phyloP scores from a whole-genome alignment of 1,140 invertebrate genomes.

The Sminthurinus signatus region DNA sequence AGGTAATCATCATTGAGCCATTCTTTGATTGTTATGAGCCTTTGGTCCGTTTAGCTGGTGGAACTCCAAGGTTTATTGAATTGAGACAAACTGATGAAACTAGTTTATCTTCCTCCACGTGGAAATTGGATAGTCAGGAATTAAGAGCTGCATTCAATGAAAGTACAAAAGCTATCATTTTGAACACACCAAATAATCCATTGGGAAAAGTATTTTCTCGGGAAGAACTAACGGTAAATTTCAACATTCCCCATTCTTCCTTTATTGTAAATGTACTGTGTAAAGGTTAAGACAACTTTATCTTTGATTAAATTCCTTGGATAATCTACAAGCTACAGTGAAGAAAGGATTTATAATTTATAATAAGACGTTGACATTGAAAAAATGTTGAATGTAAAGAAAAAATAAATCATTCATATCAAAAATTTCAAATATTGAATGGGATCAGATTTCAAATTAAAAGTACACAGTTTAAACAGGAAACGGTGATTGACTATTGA shows the following conservation, averaged over 20 bases:
- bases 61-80: constrained; percentile 77
- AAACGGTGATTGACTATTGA: too few relatives aligned
- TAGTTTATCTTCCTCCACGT: constrained; percentile 13
- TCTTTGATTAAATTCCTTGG: too few relatives aligned
- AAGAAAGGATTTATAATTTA: too few relatives aligned
- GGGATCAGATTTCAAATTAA: neutral
- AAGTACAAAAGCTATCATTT: constrained; percentile 89
- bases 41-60: constrained; percentile 83
- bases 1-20: constrained; percentile 55
- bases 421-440: too few relatives aligned
- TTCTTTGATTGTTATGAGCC: constrained; percentile 98
- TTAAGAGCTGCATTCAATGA: constrained; percentile 18
- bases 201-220: constrained; percentile 79
- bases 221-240: constrained; percentile 53
- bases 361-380: too few relatives aligned
- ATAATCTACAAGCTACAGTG: too few relatives aligned
- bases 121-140: constrained; percentile 23
- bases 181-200: constrained; percentile 96
- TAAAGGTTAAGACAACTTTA: too few relatives aligned
- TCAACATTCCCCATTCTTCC: neutral
- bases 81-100: constrained; percentile 63
- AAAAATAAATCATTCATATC: too few relatives aligned
- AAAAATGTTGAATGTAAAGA: too few relatives aligned
- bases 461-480: too few relatives aligned
- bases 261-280: too few relatives aligned